A percentile compares a stretch with the other conserved stretches of the same genome.
Conservation (phyloP, 2,113 vertebrate species). For the Pardalotus punctatus region DNA sequence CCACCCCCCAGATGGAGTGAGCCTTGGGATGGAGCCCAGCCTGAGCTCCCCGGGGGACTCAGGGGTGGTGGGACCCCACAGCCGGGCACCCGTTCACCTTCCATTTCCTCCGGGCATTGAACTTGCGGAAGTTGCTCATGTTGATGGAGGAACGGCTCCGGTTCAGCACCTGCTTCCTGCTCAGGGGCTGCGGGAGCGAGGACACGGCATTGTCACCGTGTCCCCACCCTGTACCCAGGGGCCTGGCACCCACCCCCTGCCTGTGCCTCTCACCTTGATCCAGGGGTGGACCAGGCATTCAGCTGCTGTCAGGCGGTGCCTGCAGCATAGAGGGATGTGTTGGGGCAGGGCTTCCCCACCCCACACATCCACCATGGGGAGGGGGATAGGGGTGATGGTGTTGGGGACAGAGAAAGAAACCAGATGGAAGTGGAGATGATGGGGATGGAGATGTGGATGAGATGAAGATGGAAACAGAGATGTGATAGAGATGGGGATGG, state of each 20-base stretch:
- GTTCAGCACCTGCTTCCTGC: conserved; percentile 62
- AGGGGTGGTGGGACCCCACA: neutral
- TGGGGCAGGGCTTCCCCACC: fast-evolving
- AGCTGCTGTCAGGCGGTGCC: conserved; percentile 73
- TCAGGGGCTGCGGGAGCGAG: conserved; percentile 63
- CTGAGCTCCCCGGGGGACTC: neutral
- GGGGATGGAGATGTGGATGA: neutral
- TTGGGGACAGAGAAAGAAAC: too few species aligned
- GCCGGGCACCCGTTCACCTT: conserved; percentile 61
- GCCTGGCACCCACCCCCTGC: fast-evolving
- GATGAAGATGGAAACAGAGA: neutral
- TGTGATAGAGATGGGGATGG: neutral
- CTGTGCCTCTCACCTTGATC: conserved; percentile 75
- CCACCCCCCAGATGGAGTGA: neutral
- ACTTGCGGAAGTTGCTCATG: conserved; percentile 81
- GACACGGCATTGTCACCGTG: fast-evolving
- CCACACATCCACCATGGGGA: fast-evolving
- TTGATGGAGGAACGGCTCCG: conserved; percentile 81
- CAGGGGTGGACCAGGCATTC: conserved; percentile 76
- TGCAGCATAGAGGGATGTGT: neutral
- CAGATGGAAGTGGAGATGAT: neutral
- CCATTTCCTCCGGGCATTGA: conserved; percentile 79
- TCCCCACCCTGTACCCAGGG: neutral
- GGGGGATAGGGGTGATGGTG: too few species aligned
- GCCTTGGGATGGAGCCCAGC: neutral